These are phyloP conservation scores for Lithophane semibrunnea DNA, from an alignment of 2,888 invertebrate genomes.

Conservation along the genomic window DNA sequence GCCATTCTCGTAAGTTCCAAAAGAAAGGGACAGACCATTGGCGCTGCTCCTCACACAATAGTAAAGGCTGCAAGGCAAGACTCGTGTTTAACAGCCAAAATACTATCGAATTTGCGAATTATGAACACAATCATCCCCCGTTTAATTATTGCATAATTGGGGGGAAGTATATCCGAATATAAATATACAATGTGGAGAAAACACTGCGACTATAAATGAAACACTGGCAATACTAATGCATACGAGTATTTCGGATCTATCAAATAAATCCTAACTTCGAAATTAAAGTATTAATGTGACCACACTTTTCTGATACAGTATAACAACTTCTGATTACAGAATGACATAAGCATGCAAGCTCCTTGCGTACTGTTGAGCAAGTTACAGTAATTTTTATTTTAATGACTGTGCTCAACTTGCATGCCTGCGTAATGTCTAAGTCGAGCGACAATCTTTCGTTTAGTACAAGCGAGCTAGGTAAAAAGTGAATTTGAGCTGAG, in stretches of 20 bases:
- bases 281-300: too few relatives aligned
- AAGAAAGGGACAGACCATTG: slow-evolving; percentile 44
- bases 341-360: not conserved
- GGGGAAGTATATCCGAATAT: not conserved
- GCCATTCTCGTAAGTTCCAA: not conserved
- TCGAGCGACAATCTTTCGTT: not conserved
- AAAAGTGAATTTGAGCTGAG: too few relatives aligned
- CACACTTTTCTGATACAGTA: too few relatives aligned
- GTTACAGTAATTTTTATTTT: not conserved
- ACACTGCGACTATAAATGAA: too few relatives aligned
- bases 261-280: too few relatives aligned
- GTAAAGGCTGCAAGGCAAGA: slow-evolving; percentile 44
- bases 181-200: too few relatives aligned
- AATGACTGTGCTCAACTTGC: not conserved
- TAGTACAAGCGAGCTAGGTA: too few relatives aligned
- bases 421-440: not conserved
- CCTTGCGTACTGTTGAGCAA: not conserved
- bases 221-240: too few relatives aligned
- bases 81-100: slow-evolving; percentile 18
- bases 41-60: slow-evolving; percentile 45
- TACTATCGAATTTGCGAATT: slow-evolving; percentile 14
- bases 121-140: slow-evolving; percentile 35
- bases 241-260: too few relatives aligned
- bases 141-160: not conserved
- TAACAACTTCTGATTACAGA: not conserved